Base-by-base conservation (phyloP, 2,888 invertebrate genomes). In the Flexamia atlantica region DNA sequence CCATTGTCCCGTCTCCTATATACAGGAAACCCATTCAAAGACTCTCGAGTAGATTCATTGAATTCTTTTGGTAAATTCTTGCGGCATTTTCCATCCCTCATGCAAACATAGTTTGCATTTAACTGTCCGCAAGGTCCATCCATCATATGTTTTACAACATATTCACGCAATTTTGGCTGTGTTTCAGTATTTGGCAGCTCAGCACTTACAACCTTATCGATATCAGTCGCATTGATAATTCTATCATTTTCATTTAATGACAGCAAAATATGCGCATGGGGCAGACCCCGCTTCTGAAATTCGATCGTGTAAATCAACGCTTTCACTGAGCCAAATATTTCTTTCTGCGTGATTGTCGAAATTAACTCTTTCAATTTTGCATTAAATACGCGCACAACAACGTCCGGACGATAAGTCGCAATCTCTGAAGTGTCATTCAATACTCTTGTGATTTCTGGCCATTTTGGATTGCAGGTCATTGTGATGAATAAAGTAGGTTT, bases 111-210 rank as follows among this genome's bases (percentile, higher is more conserved):
- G 23, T 72, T 46, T 25, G 53, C 40, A 36, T 70, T 70, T 70
- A 70, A 70, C 30, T 70, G 28, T n/a, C 28, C 70, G 30, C 70
- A 70, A 12, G 30, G 70, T 20, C 1, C 25, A 20, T 70, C 30
- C 70, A 70, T 70, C 70, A 70, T 85, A 40, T 70, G 70, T 70
- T 70, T 70, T 70, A 25, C 23, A 70, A 70, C 28, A 70, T 70
- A 70, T 20, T 70, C 70, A 70, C 70, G 70, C 23, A 70, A 70
- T 23, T 70, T 70, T 70, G 28, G 70, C 30, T 25, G 70, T 70
- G 70, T 70, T 17, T 70, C 14, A 70, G 9, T 70, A 12, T 70
- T 14, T 25, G 70, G 70, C 25, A 70, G 30, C 23, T 70, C 30
- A 7, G 70, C 70, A 70, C 25, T 20, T 30, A 70, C 25, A 70